Evolutionary conservation across 2,113 vertebrate genomes (phyloP).

Genomic region (Alectura lathami): DNA sequence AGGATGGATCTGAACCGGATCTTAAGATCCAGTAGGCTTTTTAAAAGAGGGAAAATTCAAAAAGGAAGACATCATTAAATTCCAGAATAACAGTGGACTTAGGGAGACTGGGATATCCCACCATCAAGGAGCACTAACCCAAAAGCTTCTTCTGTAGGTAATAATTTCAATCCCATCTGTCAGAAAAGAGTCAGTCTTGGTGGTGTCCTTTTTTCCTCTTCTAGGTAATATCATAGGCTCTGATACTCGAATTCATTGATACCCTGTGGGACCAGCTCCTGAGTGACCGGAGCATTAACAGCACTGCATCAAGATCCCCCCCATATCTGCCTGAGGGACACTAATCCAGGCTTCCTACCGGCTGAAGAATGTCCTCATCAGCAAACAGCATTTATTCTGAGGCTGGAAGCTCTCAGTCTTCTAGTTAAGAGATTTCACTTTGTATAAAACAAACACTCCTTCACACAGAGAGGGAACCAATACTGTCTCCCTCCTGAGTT

Average conservation of each 20-base stretch:
- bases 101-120: neutral
- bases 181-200: neutral
- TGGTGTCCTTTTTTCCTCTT: neutral
- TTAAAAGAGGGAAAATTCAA: neutral
- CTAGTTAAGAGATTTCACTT: conserved; percentile 22
- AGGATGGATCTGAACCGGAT: neutral
- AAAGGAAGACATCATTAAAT: neutral
- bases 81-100: neutral
- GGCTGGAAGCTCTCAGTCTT: neutral
- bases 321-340: neutral
- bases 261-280: neutral
- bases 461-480: neutral
- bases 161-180: neutral
- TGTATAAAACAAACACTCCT: neutral
- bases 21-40: neutral
- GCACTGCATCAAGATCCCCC: neutral
- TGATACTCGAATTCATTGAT: neutral
- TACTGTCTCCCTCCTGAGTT: neutral
- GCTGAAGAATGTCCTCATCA: neutral
- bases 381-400: neutral
- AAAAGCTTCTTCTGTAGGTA: neutral
- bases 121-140: neutral
- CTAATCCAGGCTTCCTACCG: neutral
- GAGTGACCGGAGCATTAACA: neutral
- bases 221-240: neutral